Percentiles rank a stretch among this genome's conserved stretches.
Conservation (phyloP, 2,113 vertebrate genomes). For the Atrichornis clamosus region DNA sequence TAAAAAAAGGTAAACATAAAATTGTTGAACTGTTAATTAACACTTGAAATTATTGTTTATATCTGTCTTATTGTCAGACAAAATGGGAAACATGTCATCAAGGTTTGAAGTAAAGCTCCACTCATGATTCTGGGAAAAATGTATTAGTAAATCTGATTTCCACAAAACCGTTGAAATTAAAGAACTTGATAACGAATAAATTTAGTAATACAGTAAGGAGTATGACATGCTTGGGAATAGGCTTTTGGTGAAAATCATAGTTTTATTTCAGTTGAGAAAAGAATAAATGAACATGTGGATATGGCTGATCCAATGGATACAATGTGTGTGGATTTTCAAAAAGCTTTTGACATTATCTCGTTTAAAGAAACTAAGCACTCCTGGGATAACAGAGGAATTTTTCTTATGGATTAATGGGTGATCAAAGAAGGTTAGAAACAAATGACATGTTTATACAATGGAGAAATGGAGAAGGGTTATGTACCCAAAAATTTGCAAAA, state of each 20-base stretch:
- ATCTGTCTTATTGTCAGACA: neutral
- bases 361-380: neutral
- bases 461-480: neutral
- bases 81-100: neutral
- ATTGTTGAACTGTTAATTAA: neutral
- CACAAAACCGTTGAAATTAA: neutral
- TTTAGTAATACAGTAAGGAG: neutral
- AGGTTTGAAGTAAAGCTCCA: neutral
- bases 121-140: neutral
- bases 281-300: neutral
- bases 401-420: conserved; percentile 23
- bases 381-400: neutral
- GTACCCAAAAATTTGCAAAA: conserved; percentile 5
- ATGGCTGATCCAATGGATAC: neutral
- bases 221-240: neutral
- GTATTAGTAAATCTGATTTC: neutral
- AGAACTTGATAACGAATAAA: neutral
- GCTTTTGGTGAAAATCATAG: neutral
- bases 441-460: neutral
- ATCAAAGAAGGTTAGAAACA: conserved; percentile 24
- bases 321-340: neutral
- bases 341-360: neutral
- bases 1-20: neutral
- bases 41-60: neutral
- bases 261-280: neutral